Base-by-base conservation (phyloP, 2,797 vertebrate species). In the Leuciscus waleckii region DNA sequence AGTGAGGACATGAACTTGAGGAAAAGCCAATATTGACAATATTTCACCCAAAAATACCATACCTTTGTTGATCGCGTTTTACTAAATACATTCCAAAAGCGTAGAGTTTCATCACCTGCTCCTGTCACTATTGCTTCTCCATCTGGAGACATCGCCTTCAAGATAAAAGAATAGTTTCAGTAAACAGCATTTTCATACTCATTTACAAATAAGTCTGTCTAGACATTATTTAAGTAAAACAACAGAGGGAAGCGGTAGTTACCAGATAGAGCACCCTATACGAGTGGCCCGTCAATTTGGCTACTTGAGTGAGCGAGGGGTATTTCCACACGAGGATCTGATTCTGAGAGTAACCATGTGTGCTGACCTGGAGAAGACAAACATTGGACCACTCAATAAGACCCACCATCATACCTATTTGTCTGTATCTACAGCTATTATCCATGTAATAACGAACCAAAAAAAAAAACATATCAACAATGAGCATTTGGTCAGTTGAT, bases 281-380 rank as follows among this genome's bases (percentile, higher is more conserved):
- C 0, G 98, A 99, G 90, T 99, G 98, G 51, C 98, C 98, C 0
- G 98, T 99, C 61, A 99, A 94, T 93, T 99, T 99, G 83, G 98
- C 98, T 89, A 99, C 98, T 94, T 99, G 98, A 41, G 97, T 99
- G 84, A 99, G 93, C 0, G 98, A 99, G 0, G 98, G 98, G 91
- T 99, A 99, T 88, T 99, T 99, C 98, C 98, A 99, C 86, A 99
- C 98, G 0, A 99, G 95, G 91, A 99, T 99, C 95, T 99, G 98
- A 93, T 99, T 99, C 94, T 99, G 98, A 0, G 98, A 99, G 92
- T 99, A 99, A 84, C 98, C 98, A 0, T 99, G 98, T 5, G 98
- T 99, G 93, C 98, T 99, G 89, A 99, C 98, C 98, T 99, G 91
- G 1, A 90, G 63, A 49, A 58, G 41, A 77, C 11, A 46, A 70